Percentiles rank a stretch among this genome's conserved stretches.
phyloP scores from a whole-genome alignment of 2,797 vertebrate genomes.

The Chanos chanos region DNA sequence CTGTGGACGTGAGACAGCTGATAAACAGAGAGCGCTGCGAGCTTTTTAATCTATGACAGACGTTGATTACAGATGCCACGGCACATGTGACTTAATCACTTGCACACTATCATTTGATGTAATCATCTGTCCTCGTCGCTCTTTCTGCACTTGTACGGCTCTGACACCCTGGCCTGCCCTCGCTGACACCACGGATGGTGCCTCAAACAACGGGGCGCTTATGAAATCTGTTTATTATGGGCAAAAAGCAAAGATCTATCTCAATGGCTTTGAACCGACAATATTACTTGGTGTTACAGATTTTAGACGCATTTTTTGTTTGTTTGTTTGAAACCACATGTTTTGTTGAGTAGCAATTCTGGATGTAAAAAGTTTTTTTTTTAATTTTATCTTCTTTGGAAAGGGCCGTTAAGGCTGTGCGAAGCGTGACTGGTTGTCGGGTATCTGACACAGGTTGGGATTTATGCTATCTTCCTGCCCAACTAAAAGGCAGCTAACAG shows the following conservation, averaged over 20 bases:
- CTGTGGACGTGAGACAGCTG: slow-evolving; percentile 77
- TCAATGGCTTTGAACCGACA: too few relatives aligned
- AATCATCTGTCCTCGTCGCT: slow-evolving; percentile 58
- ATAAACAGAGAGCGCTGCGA: slow-evolving; percentile 69
- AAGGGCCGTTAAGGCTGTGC: slow-evolving; percentile 51
- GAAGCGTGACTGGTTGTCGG: too few relatives aligned
- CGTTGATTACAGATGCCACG: slow-evolving; percentile 78
- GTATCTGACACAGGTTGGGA: slow-evolving; percentile 7
- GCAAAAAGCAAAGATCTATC: too few relatives aligned
- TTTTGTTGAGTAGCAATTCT: too few relatives aligned
- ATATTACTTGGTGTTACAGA: too few relatives aligned
- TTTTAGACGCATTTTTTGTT: too few relatives aligned
- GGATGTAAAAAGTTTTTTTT: too few relatives aligned
- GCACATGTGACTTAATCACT: slow-evolving; percentile 71
- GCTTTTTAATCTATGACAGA: slow-evolving; percentile 77
- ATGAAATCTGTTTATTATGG: too few relatives aligned
- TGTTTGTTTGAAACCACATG: too few relatives aligned
- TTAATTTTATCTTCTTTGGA: too few relatives aligned
- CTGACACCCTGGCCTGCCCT: slow-evolving; percentile 61
- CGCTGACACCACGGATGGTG: slow-evolving; percentile 46
- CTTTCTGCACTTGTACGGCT: slow-evolving; percentile 55
- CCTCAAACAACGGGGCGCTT: too few relatives aligned
- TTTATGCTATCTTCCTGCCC: too few relatives aligned
- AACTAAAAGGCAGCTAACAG: slow-evolving; percentile 55
- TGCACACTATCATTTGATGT: slow-evolving; percentile 73